Conservation (phyloP, 1,140 invertebrate species). For the Dolichoris vasculosae region DNA sequence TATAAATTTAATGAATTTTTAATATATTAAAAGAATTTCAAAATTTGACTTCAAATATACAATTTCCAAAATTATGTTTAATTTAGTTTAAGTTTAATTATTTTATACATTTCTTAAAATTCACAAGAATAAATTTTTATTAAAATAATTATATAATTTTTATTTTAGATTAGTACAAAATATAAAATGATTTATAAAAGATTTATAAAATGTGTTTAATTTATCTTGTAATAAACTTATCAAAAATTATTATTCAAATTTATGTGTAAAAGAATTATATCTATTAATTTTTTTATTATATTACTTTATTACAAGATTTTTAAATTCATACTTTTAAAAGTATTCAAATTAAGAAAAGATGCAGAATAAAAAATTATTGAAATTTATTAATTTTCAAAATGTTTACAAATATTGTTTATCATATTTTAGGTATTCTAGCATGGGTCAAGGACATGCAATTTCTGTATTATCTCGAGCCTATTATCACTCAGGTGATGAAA, state of each 20-base stretch:
- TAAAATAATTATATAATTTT: not conserved
- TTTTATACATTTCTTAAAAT: too few relatives aligned
- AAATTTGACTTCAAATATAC: too few relatives aligned
- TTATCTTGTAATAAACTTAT: too few relatives aligned
- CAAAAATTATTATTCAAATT: too few relatives aligned
- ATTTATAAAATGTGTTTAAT: too few relatives aligned
- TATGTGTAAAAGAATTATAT: too few relatives aligned
- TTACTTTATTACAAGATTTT: not conserved
- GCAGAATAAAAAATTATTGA: not conserved
- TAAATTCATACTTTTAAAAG: not conserved
- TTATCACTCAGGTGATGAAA: constrained; percentile 83
- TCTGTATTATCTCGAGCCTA: constrained; percentile 94
- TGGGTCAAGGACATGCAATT: constrained; percentile 98
- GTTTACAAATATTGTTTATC: not conserved
- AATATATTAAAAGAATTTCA: not conserved
- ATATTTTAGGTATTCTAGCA: constrained; percentile 89
- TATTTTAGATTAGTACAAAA: not conserved
- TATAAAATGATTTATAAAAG: not conserved
- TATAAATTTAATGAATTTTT: not conserved
- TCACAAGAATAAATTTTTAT: not conserved
- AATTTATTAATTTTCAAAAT: not conserved
- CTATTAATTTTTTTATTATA: not conserved
- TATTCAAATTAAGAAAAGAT: not conserved
- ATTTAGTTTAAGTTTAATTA: too few relatives aligned
- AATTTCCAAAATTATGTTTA: too few relatives aligned